Conservation (phyloP, 2,113 vertebrate genomes). For the Pollimyrus isidori region DNA sequence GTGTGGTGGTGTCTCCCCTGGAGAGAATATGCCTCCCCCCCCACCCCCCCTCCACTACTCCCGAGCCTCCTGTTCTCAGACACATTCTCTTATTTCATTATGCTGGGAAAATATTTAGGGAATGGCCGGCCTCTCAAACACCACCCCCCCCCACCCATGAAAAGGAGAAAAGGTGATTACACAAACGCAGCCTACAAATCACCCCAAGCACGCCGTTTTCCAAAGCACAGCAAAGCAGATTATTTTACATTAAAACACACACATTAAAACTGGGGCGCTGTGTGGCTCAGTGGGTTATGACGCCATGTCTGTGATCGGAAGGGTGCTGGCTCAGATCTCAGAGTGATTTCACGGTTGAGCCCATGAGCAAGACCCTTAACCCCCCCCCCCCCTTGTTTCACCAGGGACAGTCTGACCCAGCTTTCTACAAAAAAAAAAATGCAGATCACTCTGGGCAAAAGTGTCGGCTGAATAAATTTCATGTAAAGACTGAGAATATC, state of each 20-base stretch:
- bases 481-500: neutral
- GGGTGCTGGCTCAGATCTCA: too few relatives aligned
- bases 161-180: too few relatives aligned
- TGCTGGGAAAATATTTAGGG: slow-evolving; percentile 31
- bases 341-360: neutral
- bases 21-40: slow-evolving; percentile 34
- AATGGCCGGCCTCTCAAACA: slow-evolving; percentile 23
- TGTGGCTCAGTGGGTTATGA: too few relatives aligned
- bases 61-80: neutral
- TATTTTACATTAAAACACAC: too few relatives aligned
- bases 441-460: neutral
- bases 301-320: too few relatives aligned
- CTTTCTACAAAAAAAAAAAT: neutral
- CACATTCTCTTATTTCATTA: slow-evolving; percentile 23
- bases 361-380: neutral
- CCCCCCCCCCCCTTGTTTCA: neutral
- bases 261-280: too few relatives aligned
- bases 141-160: too few relatives aligned
- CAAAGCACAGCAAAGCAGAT: too few relatives aligned
- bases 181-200: too few relatives aligned
- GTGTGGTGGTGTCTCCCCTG: slow-evolving; percentile 37
- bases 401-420: neutral
- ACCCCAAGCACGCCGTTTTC: too few relatives aligned
- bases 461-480: neutral
- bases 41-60: neutral